These are phyloP conservation scores for Eudasyphora cyanicolor DNA, from an alignment of 2,888 invertebrate genomes.

Conservation along the genomic window DNA sequence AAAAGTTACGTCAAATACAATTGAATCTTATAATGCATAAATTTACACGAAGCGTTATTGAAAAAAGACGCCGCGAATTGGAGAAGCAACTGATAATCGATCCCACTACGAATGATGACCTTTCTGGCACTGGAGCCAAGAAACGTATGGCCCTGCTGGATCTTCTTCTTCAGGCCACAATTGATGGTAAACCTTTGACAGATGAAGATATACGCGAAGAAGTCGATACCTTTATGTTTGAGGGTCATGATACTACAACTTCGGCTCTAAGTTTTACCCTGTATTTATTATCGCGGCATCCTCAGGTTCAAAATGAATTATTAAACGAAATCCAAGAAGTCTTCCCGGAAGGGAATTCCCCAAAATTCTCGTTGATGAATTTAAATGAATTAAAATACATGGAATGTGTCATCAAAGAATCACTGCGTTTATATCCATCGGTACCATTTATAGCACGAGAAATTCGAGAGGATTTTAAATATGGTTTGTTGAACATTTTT, in stretches of 20 bases:
- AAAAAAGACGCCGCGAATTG: conserved; percentile 70
- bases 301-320: conserved; percentile 72
- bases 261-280: conserved; percentile 74
- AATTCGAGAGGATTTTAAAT: conserved; percentile 67
- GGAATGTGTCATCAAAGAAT: conserved; percentile 82
- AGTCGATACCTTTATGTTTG: conserved; percentile 83
- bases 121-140: conserved; percentile 79
- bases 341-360: no score
- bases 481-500: conserved; percentile 67
- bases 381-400: conserved; percentile 62
- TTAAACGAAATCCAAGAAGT: conserved; percentile 72
- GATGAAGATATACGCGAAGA: conserved; percentile 84
- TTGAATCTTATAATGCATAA: conserved; percentile 73
- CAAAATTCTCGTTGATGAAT: conserved; percentile 23
- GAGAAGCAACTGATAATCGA: conserved; percentile 44
- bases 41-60: conserved; percentile 74
- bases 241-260: conserved; percentile 79
- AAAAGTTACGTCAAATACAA: conserved; percentile 69
- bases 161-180: conserved; percentile 82
- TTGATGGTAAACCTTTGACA: conserved; percentile 82
- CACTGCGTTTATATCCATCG: conserved; percentile 84
- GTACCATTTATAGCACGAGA: conserved; percentile 77
- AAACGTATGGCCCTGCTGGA: conserved; percentile 85
- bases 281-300: conserved; percentile 72
- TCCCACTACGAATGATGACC: neutral